These are phyloP conservation scores for Neoarius graeffei DNA, from an alignment of 2,113 vertebrate species.

Conservation along the genomic window DNA sequence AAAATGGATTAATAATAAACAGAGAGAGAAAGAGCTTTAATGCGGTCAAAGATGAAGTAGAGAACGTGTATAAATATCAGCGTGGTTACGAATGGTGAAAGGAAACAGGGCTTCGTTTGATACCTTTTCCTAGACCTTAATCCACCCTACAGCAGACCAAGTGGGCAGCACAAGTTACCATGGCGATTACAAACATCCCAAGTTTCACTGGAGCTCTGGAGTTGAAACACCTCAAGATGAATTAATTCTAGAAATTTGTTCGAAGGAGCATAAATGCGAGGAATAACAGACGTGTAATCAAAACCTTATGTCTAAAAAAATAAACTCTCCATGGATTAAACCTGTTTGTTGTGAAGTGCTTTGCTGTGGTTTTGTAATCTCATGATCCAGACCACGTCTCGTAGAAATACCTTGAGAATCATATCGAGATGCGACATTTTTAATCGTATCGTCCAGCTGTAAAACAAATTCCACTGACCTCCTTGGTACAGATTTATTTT, in stretches of 20 bases:
- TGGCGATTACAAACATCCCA: too few relatives aligned
- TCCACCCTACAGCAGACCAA: too few relatives aligned
- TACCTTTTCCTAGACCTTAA: too few relatives aligned
- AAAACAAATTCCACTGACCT: background rate
- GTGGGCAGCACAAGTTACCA: too few relatives aligned
- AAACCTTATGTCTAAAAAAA: background rate
- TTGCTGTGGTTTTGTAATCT: background rate
- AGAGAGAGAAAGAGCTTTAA: too few relatives aligned
- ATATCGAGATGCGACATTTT: background rate
- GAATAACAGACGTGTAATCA: background rate
- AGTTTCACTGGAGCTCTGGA: background rate
- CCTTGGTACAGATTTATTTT: background rate
- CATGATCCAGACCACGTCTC: background rate
- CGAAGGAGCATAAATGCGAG: background rate
- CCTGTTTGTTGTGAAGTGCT: background rate
- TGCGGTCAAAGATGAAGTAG: too few relatives aligned
- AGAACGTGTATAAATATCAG: too few relatives aligned
- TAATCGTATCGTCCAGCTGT: background rate
- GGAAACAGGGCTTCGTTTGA: too few relatives aligned
- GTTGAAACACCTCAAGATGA: background rate
- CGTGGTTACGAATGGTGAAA: too few relatives aligned
- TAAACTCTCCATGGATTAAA: too few relatives aligned
- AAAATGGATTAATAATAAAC: too few relatives aligned
- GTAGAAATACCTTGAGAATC: background rate
- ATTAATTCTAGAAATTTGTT: background rate